Base-by-base conservation (phyloP, 1,140 invertebrate genomes). In the Grapholita molesta region DNA sequence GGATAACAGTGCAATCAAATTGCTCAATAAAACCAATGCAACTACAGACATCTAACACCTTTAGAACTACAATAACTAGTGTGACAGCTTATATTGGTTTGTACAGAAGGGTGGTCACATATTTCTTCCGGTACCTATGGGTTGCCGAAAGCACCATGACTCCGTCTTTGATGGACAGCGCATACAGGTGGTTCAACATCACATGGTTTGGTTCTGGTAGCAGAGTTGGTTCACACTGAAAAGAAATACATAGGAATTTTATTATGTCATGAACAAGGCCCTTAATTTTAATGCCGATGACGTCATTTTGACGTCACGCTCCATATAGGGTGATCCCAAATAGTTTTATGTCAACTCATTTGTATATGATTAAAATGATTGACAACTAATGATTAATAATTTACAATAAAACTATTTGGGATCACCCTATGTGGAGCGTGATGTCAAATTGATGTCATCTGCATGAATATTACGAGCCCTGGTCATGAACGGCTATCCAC, bases 181-280 rank as follows among this genome's bases (percentile, higher is more conserved):
- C 99, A 93, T 99, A 99, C n/a, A 99, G 92, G 93, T 99, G 99
- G 92, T 99, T 99, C 74, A 99, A 93, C 99, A 99, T 99, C 1
- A 99, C 99, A 91, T 99, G 98, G 90, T 99, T 99, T 75, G 99
- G 98, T 92, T 99, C 98, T n/a, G 99, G 99, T 77, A 99, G 92
- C 73, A 99, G 93, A 57, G 98, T 99, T 57, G 99, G 99, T 92
- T 99, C 99, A 93, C 98, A 99, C 97, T 99, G 91, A 72, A 94
- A 93, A 57, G 79, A 76, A 79, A 80, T 73, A 70, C 74, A 64
- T 38, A 64, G 15, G 4, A 18, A 2, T 12, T 24, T 5, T 23
- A 23, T 24, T 53, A 21, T 52, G 48, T 7, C 8, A n/a, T n/a
- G n/a, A n/a, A n/a, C n/a, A n/a, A n/a, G n/a, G n/a, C n/a, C n/a